Evolutionary conservation across 2,113 vertebrate species (phyloP).

Genomic region (Sitta europaea): DNA sequence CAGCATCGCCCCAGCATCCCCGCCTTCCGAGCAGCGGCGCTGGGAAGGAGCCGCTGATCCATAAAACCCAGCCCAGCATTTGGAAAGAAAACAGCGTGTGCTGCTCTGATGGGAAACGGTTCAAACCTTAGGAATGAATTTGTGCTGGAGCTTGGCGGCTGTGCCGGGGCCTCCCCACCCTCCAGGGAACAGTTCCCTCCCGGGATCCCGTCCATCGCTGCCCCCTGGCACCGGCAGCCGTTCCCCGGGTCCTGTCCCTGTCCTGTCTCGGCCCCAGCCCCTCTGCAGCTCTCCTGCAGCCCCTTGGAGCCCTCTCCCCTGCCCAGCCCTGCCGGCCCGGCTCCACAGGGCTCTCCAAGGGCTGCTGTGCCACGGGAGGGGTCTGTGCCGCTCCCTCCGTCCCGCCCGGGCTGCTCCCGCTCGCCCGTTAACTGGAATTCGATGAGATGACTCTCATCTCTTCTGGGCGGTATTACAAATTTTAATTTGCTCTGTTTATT

Average conservation of each 20-base stretch:
- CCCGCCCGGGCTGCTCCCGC: fast-evolving
- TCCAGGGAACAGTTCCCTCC: neutral
- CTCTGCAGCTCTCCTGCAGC: neutral
- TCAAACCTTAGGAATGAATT: fast-evolving
- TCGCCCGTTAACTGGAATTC: too few species aligned
- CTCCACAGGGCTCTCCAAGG: neutral
- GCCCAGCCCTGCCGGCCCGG: neutral
- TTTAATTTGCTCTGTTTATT: constrained; percentile 52
- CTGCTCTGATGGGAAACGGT: fast-evolving
- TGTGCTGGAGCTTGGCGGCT: neutral
- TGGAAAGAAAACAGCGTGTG: fast-evolving
- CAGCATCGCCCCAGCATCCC: too few species aligned
- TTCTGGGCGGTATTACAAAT: neutral
- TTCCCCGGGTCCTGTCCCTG: neutral
- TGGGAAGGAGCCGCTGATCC: neutral
- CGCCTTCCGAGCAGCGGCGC: fast-evolving
- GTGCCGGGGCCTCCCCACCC: neutral
- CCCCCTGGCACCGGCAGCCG: neutral
- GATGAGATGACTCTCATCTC: neutral
- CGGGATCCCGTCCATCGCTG: fast-evolving
- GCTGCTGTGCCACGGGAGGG: fast-evolving
- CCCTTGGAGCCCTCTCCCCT: too few species aligned
- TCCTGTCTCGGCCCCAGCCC: neutral
- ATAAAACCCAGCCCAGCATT: neutral
- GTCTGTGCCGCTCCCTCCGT: fast-evolving